phyloP scores from a whole-genome alignment of 2,113 vertebrate species.

The Oreochromis aureus region DNA sequence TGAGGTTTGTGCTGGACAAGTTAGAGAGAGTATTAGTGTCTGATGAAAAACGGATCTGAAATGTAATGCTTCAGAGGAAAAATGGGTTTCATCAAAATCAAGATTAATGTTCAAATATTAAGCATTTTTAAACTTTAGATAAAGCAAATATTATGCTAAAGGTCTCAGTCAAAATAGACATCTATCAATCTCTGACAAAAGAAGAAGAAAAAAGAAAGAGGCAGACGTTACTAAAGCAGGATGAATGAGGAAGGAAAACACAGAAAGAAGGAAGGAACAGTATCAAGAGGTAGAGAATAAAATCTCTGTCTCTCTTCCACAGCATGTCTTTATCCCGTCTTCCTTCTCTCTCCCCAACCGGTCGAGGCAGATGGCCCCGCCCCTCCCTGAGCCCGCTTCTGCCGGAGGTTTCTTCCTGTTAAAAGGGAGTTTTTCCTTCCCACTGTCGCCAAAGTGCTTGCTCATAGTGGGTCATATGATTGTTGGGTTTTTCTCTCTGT shows the following conservation, averaged over 20 bases:
- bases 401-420: rapidly evolving
- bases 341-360: neutral
- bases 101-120: neutral
- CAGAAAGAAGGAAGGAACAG: neutral
- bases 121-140: neutral
- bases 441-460: neutral
- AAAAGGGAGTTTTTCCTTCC: neutral
- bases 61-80: neutral
- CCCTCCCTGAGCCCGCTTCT: neutral
- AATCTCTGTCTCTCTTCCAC: rapidly evolving
- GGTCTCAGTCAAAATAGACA: neutral
- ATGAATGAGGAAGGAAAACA: neutral
- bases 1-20: neutral
- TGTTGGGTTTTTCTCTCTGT: neutral
- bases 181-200: neutral
- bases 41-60: conserved; percentile 2
- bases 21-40: neutral
- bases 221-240: neutral
- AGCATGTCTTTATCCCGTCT: neutral
- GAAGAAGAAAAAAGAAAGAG: neutral
- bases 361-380: rapidly evolving
- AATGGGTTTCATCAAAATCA: neutral
- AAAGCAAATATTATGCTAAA: neutral
- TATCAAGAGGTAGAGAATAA: neutral
- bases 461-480: rapidly evolving